phyloP scores from a whole-genome alignment of 2,888 invertebrate genomes.

The Trissonchulus sp. region DNA sequence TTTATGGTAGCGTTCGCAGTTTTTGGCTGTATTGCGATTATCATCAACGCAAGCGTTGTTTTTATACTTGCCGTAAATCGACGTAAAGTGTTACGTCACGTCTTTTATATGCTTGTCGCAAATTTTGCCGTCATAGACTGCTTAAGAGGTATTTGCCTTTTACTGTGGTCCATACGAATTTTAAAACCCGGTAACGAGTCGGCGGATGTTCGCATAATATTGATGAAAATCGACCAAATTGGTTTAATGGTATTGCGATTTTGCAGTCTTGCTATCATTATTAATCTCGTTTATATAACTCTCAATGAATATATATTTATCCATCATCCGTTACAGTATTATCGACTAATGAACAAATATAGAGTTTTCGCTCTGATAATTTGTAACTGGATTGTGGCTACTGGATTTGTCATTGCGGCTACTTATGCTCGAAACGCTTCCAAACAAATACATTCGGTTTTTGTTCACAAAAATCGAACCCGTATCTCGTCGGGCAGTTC shows the following conservation, averaged over 20 bases:
- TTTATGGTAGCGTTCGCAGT: conserved; percentile 9
- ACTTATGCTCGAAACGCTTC: neutral
- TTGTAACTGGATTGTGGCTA: neutral
- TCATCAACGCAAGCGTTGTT: neutral
- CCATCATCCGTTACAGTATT: conserved; percentile 41
- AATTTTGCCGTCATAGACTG: conserved; percentile 43
- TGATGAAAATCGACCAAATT: conserved; percentile 38
- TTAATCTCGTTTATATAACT: conserved; percentile 43
- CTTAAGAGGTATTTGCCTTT: conserved; percentile 38
- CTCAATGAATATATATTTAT: conserved; percentile 43
- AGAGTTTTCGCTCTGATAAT: conserved; percentile 22
- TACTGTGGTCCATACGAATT: conserved; percentile 24
- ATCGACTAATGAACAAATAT: conserved; percentile 38
- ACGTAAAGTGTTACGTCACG: conserved; percentile 30
- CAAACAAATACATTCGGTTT: neutral
- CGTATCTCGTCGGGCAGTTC: neutral
- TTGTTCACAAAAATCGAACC: neutral
- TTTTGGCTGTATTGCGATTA: conserved; percentile 1
- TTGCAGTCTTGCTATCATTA: conserved; percentile 42
- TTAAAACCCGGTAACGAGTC: neutral
- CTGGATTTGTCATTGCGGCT: neutral
- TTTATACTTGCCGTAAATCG: neutral
- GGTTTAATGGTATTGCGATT: conserved; percentile 35
- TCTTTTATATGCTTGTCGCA: conserved; percentile 43
- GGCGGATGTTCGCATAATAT: neutral